Evolutionary conservation across 2,797 vertebrate species (phyloP).

Genomic region (Octomys mimax): DNA sequence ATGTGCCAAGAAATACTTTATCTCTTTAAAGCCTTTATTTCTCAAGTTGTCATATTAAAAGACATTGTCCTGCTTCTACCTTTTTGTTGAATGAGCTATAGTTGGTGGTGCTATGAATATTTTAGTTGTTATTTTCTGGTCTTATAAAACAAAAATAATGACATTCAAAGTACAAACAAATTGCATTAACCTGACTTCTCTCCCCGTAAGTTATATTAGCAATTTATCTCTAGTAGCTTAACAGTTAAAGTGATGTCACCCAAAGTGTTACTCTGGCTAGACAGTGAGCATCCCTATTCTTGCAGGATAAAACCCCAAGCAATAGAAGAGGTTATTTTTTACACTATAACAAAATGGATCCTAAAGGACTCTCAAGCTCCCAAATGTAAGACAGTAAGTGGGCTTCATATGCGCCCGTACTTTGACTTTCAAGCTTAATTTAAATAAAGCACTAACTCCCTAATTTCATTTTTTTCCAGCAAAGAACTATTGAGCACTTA

Average conservation of each 20-base stretch:
- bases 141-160: constrained; percentile 78
- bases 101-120: constrained; percentile 8
- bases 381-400: neutral
- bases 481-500: neutral
- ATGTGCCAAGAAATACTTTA: neutral
- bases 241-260: constrained; percentile 58
- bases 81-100: constrained; percentile 18
- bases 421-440: constrained; percentile 27
- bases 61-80: neutral
- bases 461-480: constrained; percentile 30
- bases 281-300: constrained; percentile 6
- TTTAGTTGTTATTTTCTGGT: constrained; percentile 72
- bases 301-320: constrained; percentile 27
- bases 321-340: neutral
- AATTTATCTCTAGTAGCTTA: constrained; percentile 61
- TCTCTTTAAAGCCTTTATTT: neutral
- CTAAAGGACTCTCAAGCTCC: neutral
- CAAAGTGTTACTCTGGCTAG: constrained; percentile 59
- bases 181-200: constrained; percentile 56
- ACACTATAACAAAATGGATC: neutral
- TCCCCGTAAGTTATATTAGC: constrained; percentile 58
- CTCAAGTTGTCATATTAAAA: constrained; percentile 10
- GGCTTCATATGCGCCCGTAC: neutral
- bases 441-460: neutral
- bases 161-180: constrained; percentile 73